phyloP scores from a whole-genome alignment of 2,113 vertebrate genomes.

The Cathartes aura region DNA sequence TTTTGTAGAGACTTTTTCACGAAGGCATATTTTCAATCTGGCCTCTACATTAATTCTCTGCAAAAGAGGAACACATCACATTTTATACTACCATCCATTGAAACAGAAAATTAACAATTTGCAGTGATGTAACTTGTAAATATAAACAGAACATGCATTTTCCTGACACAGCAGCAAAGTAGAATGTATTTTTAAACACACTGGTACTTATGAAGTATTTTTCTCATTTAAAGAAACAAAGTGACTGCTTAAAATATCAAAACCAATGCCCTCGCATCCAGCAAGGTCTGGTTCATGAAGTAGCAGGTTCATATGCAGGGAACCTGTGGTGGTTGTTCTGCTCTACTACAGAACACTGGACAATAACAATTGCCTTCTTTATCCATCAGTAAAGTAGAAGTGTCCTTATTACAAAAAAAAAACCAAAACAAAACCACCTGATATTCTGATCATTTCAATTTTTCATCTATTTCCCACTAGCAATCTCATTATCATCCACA shows the following conservation, averaged over 20 bases:
- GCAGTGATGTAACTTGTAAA: neutral
- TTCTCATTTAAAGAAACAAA: neutral
- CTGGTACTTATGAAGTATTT: neutral
- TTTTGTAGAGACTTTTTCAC: neutral
- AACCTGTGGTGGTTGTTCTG: neutral
- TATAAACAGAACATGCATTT: constrained; percentile 10
- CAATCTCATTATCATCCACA: neutral
- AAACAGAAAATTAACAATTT: neutral
- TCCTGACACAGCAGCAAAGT: neutral
- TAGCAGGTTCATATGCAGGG: neutral
- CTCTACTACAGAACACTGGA: neutral
- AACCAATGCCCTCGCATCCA: neutral
- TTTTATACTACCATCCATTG: neutral
- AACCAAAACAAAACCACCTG: neutral
- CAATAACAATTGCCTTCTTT: neutral
- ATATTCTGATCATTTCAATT: neutral
- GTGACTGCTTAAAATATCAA: neutral
- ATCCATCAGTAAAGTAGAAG: neutral
- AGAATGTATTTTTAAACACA: neutral
- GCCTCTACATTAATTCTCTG: neutral
- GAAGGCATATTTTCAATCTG: constrained; percentile 2
- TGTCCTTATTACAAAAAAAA: neutral
- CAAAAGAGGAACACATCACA: constrained; percentile 23
- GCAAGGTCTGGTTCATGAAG: neutral
- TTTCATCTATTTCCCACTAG: neutral